These are phyloP conservation scores for Coturnix japonica DNA, from an alignment of 2,113 vertebrate species.

Conservation along the genomic window DNA sequence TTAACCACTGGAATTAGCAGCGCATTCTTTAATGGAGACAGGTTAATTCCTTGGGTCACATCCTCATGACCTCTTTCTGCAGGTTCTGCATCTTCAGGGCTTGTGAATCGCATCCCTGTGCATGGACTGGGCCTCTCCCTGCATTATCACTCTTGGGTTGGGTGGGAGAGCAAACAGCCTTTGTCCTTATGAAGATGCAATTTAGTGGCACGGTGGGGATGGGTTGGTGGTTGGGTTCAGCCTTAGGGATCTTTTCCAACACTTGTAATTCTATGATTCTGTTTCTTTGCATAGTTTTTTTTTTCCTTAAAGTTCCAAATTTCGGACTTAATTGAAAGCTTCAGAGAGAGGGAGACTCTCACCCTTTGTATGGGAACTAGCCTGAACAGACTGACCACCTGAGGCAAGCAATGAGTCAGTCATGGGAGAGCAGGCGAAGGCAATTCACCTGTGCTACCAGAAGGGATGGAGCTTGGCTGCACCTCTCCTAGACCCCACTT, in stretches of 20 bases:
- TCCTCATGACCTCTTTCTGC: not conserved
- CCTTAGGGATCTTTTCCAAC: too few species aligned
- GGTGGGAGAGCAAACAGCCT: not conserved
- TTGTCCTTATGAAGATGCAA: not conserved
- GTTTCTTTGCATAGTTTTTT: too few species aligned
- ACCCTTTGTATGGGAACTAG: not conserved
- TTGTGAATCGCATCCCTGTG: fast-evolving
- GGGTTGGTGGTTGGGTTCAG: too few species aligned
- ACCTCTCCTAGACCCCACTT: too few species aligned
- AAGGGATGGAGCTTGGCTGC: too few species aligned
- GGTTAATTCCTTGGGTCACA: not conserved
- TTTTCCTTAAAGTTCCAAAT: not conserved
- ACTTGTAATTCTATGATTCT: too few species aligned
- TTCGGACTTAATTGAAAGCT: not conserved
- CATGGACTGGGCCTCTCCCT: not conserved
- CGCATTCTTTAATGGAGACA: not conserved
- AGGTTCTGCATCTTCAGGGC: not conserved
- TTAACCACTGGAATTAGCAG: constrained; percentile 66
- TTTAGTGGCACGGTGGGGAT: too few species aligned
- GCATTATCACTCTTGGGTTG: not conserved
- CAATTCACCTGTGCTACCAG: too few species aligned
- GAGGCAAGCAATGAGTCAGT: too few species aligned
- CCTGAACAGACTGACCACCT: too few species aligned
- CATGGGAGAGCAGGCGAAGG: too few species aligned
- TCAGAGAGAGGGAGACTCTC: not conserved